Base-by-base conservation (phyloP, 2,888 invertebrate species). In the Scaptomyza polygonia region DNA sequence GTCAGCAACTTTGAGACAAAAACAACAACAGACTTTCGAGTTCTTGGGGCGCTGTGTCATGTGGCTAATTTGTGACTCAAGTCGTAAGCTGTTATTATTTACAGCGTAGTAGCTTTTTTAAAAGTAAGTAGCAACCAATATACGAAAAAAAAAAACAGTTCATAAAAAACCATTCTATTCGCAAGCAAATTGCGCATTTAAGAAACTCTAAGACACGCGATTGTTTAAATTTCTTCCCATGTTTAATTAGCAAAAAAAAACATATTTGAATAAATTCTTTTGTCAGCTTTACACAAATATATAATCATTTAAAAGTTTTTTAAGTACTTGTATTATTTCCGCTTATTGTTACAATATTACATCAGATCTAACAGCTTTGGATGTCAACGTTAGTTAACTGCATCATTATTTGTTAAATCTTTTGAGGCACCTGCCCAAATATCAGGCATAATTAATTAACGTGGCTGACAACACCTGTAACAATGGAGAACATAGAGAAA, bases 11-110 rank as follows among this genome's bases (percentile, higher is more conserved):
- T 53, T 66, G 14, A 55, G 47, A 75, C 58, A 67, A 62, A 57
- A 74, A 21, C 51, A 53, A 42, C 55, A 2, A 52, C 30, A 58
- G 29, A 55, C 36, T 52, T 48, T 27, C n/a, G 36, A 77, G 59
- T 72, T 77, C 55, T 71, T 78, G 58, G 44, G 18, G 63, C 57
- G 62, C 55, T 73, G 54, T 77, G 77, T 85, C 83, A 82, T 81
- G 54, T 36, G 67, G 66, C 65, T 82, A 82, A 82, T 79, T 82
- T 81, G 85, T 64, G 68, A 43, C 62, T 71, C 21, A 45, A 57
- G 65, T 73, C 77, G 77, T 77, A 67, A 81, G 79, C 77, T 72
- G 68, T 66, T 74, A 82, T 81, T 81, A 81, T 85, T 81, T 82
- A 85, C 82, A 72, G 65, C 73, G 47, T 30, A 44, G 56, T 30